These are phyloP conservation scores for Drosophila yakuba DNA, from an alignment of 1,140 invertebrate genomes.

Conservation along the genomic window DNA sequence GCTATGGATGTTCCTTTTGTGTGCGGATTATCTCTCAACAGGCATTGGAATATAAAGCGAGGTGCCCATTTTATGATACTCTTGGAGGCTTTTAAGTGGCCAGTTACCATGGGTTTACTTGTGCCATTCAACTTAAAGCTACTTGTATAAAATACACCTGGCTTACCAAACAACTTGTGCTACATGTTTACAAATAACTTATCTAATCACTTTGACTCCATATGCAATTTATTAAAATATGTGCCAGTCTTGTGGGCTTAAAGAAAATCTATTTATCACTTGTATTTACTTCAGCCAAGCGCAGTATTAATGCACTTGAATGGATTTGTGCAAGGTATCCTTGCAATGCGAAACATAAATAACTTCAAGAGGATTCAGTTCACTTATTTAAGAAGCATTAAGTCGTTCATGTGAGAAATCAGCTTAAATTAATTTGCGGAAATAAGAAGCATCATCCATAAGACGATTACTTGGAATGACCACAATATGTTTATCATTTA, in stretches of 20 bases:
- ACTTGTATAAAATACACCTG: too few relatives aligned
- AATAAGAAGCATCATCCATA: too few relatives aligned
- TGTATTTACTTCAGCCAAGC: neutral
- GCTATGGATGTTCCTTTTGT: conserved; percentile 28
- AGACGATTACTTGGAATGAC: neutral
- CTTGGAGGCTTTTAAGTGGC: conserved; percentile 7
- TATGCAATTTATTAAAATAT: too few relatives aligned
- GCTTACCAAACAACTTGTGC: too few relatives aligned
- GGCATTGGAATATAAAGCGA: conserved; percentile 11
- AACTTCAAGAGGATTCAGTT: neutral
- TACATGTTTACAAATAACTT: too few relatives aligned
- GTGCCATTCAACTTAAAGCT: too few relatives aligned
- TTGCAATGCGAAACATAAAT: neutral
- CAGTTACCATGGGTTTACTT: neutral
- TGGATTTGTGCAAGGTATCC: neutral
- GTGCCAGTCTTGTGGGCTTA: too few relatives aligned
- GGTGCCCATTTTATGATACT: conserved; percentile 13
- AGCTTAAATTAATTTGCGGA: neutral
- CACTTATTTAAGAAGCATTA: neutral
- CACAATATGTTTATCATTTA: neutral
- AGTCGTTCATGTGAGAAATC: neutral
- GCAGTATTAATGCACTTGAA: neutral
- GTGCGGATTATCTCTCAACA: conserved; percentile 12
- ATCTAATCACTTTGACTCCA: too few relatives aligned
- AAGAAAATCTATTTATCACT: too few relatives aligned